A percentile compares a stretch with the other conserved stretches of the same genome.
Evolutionary conservation across 2,888 invertebrate species (phyloP).

Genomic region (Hanleya hanleyi): DNA sequence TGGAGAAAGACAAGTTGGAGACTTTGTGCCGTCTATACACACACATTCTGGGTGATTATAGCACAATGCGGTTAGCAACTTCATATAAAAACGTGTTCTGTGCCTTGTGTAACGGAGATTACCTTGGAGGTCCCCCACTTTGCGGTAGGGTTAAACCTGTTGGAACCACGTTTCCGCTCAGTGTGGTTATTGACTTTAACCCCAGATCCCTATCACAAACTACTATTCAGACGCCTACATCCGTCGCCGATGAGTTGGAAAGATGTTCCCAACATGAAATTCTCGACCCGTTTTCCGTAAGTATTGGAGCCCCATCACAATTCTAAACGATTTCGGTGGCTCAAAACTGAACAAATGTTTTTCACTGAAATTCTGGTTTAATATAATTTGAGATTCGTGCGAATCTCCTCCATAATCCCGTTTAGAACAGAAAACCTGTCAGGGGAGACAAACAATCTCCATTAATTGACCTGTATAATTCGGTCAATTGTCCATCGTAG

Average conservation of each 20-base stretch:
- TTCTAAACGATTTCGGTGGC: neutral
- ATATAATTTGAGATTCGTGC: too few relatives aligned
- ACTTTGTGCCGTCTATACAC: neutral
- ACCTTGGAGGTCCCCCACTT: neutral
- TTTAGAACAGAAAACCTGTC: too few relatives aligned
- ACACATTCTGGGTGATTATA: neutral
- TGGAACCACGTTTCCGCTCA: neutral
- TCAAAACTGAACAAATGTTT: neutral
- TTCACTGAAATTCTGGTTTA: too few relatives aligned
- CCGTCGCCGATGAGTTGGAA: too few relatives aligned
- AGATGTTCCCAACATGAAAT: neutral
- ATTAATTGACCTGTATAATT: too few relatives aligned
- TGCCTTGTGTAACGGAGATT: slow-evolving; percentile 26
- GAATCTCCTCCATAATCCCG: too few relatives aligned
- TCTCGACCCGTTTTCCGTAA: neutral
- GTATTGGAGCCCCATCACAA: too few relatives aligned
- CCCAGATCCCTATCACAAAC: neutral
- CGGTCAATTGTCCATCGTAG: too few relatives aligned
- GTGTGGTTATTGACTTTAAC: neutral
- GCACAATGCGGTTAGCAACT: neutral
- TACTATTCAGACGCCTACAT: too few relatives aligned
- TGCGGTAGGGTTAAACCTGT: neutral
- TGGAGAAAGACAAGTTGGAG: slow-evolving; percentile 12
- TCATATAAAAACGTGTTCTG: slow-evolving; percentile 38
- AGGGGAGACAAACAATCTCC: too few relatives aligned